phyloP scores from a whole-genome alignment of 2,888 invertebrate genomes.

The Dryobotodes eremita region DNA sequence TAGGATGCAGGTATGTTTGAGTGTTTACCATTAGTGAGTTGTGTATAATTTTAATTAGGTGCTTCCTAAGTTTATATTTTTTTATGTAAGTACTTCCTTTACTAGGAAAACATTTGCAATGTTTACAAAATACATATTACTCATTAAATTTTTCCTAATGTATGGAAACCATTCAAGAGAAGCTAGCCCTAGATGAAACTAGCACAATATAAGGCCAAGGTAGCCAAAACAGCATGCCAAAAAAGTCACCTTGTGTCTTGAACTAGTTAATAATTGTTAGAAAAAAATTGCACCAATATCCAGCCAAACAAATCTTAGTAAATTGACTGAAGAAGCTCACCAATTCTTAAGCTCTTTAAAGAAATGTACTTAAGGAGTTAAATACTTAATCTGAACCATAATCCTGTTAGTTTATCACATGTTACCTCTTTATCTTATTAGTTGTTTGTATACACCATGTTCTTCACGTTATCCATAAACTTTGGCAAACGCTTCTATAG shows the following conservation, averaged over 20 bases:
- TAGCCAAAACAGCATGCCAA: constrained; percentile 19
- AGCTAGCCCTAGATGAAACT: constrained; percentile 25
- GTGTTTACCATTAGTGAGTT: constrained; percentile 20
- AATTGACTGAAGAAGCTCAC: constrained; percentile 53
- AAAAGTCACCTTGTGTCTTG: constrained; percentile 39
- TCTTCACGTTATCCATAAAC: no score
- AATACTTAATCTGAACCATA: constrained; percentile 60
- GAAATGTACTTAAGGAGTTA: constrained; percentile 48
- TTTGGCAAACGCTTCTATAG: no score
- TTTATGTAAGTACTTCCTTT: constrained; percentile 12
- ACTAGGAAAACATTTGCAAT: constrained; percentile 12
- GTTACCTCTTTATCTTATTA: constrained; percentile 8
- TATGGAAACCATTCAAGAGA: neutral
- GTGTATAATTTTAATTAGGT: constrained; percentile 34
- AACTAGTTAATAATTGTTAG: neutral
- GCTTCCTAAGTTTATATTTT: constrained; percentile 17
- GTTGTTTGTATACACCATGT: neutral
- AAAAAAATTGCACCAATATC: constrained; percentile 22
- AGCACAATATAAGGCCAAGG: constrained; percentile 46
- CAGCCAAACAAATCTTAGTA: constrained; percentile 39
- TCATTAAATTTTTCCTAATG: neutral
- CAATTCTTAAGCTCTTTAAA: constrained; percentile 60
- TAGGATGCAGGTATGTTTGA: constrained; percentile 23
- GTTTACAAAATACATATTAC: constrained; percentile 14
- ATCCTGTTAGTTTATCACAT: constrained; percentile 53